Base-by-base conservation (phyloP, 2,797 vertebrate genomes). In the Myoxocephalus aenaeus region DNA sequence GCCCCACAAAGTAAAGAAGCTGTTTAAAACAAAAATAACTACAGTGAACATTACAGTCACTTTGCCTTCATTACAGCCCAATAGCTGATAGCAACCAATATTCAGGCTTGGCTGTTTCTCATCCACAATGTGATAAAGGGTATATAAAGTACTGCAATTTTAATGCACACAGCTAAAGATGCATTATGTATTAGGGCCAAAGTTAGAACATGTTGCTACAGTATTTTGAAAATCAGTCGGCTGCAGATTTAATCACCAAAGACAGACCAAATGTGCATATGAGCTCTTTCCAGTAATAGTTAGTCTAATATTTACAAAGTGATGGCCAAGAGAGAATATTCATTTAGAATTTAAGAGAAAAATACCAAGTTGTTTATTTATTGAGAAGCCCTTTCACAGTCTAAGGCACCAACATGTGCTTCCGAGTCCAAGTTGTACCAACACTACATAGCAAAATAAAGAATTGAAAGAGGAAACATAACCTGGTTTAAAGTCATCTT, bases 261-360 rank as follows among this genome's bases (percentile, higher is more conserved):
- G 57, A 74, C 22, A 75, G 10, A 54, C 32, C 73, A 68, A 83
- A 79, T 70, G 66, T 73, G 68, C 57, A 66, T 64, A 83, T 77
- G 62, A 81, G 68, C 40, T 67, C 83, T 67, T 87, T 78, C 71
- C 71, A 73, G 79, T 81, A 87, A 73, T 29, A 80, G 54, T 22
- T 78, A 70, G n/a, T 77, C 64, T 82, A 85, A 85, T 85, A 87
- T 87, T 90, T 90, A 80, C 72, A 86, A 85, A 89, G 73, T 69
- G 75, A 83, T 61, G 56, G 72, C 77, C 79, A 85, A 79, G 67
- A 85, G 63, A 85, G 62, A 81, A 69, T 78, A 85, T 86, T 85
- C 56, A 88, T 83, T 78, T 74, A 76, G 57, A 83, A 82, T 65
- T 86, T 84, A 67, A 77, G 76, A 86, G 78, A 62, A 82, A 88